Evolutionary conservation across 2,113 vertebrate genomes (phyloP).

Genomic region (Mola mola): DNA sequence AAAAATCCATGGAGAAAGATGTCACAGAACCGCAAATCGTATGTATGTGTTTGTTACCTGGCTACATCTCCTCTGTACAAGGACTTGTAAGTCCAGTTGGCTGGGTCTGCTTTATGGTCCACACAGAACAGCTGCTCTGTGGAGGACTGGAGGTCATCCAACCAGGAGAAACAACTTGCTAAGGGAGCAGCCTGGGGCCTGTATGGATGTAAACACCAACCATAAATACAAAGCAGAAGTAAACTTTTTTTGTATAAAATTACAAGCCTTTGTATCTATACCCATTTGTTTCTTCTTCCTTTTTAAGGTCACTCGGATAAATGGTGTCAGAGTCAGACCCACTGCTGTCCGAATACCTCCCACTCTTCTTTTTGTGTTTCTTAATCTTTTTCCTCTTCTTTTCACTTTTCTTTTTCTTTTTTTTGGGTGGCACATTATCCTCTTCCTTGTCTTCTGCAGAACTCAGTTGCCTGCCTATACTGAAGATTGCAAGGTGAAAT

Average conservation of each 20-base stretch:
- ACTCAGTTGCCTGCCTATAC: constrained; percentile 61
- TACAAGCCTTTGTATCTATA: constrained; percentile 1
- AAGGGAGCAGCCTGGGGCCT: constrained; percentile 54
- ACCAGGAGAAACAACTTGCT: constrained; percentile 81
- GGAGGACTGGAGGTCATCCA: constrained; percentile 86
- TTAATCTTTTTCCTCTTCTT: constrained; percentile 86
- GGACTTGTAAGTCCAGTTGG: constrained; percentile 97
- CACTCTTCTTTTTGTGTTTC: constrained; percentile 78
- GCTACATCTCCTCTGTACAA: constrained; percentile 92
- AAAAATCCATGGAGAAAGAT: not conserved
- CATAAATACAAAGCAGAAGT: not conserved
- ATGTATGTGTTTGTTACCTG: constrained; percentile 78
- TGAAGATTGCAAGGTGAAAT: constrained; percentile 12
- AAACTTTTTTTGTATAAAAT: not conserved
- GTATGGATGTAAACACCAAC: constrained; percentile 21
- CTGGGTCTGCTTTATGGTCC: constrained; percentile 88
- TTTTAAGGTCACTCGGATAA: constrained; percentile 79
- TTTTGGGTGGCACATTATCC: constrained; percentile 65
- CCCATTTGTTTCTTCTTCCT: constrained; percentile 53
- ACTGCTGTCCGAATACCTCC: constrained; percentile 63
- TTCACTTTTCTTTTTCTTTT: constrained; percentile 84
- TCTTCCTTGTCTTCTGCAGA: constrained; percentile 56
- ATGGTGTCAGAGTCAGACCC: constrained; percentile 77
- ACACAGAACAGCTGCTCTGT: constrained; percentile 84
- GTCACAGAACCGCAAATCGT: not conserved